These are phyloP conservation scores for Hephaestus fuliginosus DNA, from an alignment of 2,797 vertebrate species.

Conservation along the genomic window DNA sequence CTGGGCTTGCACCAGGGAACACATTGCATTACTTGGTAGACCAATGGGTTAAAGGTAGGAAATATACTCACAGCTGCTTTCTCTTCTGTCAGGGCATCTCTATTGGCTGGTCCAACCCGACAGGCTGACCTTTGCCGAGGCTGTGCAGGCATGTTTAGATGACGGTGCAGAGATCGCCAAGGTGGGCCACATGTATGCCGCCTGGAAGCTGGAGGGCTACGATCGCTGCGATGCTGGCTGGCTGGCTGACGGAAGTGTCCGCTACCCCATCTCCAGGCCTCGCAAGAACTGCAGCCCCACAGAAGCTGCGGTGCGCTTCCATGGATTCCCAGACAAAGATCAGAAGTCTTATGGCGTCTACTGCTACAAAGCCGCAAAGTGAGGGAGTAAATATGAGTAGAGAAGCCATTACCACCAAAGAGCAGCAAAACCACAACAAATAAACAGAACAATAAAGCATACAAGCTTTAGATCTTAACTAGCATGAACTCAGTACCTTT, in stretches of 20 bases:
- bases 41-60: neutral
- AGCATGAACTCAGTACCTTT: conserved; percentile 89
- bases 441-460: conserved; percentile 61
- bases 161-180: conserved; percentile 93
- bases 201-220: conserved; percentile 94
- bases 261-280: conserved; percentile 95
- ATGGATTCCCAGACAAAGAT: conserved; percentile 93
- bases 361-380: conserved; percentile 90
- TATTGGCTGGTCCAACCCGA: conserved; percentile 93
- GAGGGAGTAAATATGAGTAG: conserved; percentile 66
- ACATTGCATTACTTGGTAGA: neutral
- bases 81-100: conserved; percentile 86
- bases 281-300: conserved; percentile 95
- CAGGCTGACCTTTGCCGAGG: conserved; percentile 92
- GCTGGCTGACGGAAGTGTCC: conserved; percentile 96
- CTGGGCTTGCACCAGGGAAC: neutral
- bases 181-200: conserved; percentile 94
- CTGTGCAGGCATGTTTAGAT: conserved; percentile 89
- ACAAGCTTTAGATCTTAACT: conserved; percentile 67
- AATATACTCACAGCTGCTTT: neutral
- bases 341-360: conserved; percentile 96
- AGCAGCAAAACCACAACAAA: conserved; percentile 73
- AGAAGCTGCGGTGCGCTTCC: conserved; percentile 92
- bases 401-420: conserved; percentile 79
- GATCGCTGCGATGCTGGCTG: conserved; percentile 97